Conservation (phyloP, 2,113 vertebrate genomes). For the Mormyrus iriodes region DNA sequence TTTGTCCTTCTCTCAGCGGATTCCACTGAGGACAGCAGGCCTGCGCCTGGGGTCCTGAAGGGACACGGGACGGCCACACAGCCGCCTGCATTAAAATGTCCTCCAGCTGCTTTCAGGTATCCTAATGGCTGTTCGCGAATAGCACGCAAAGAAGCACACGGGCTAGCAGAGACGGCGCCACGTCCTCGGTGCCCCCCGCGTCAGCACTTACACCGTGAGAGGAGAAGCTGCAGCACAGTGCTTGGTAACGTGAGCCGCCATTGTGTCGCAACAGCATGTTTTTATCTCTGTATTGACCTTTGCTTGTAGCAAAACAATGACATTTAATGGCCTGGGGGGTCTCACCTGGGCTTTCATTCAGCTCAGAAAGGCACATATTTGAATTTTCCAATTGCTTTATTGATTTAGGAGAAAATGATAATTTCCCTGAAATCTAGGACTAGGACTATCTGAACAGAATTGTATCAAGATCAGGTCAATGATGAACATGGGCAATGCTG, state of each 20-base stretch:
- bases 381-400: constrained; percentile 1
- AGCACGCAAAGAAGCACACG: neutral
- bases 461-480: neutral
- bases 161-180: neutral
- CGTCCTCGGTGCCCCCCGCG: neutral
- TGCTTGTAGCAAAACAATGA: neutral
- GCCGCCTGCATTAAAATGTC: neutral
- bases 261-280: neutral
- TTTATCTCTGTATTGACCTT: neutral
- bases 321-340: neutral
- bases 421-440: neutral
- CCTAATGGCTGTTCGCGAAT: neutral
- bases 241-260: neutral
- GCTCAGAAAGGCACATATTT: neutral
- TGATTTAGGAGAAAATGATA: neutral
- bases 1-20: neutral
- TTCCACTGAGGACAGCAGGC: neutral
- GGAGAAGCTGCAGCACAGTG: neutral
- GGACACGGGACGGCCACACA: neutral
- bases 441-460: neutral
- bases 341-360: neutral
- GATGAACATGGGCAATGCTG: neutral
- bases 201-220: neutral
- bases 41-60: neutral
- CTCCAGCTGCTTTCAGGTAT: neutral